Evolutionary conservation across 2,797 vertebrate species (phyloP).

Genomic region (Enteromius unitaeniatus): DNA sequence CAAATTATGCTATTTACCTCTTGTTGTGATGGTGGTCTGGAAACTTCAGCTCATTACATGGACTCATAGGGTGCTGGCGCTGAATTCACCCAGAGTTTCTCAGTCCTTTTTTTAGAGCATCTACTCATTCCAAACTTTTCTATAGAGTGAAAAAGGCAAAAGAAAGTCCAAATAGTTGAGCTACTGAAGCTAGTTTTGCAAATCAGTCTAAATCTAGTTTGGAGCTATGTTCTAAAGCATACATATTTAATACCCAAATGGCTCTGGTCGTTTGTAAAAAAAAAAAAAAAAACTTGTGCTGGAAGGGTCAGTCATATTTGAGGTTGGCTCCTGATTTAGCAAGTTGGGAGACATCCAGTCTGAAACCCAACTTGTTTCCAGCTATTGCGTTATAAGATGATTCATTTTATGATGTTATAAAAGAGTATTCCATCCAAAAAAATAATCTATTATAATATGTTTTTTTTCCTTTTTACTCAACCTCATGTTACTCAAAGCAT

Average conservation of each 20-base stretch:
- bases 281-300: background rate
- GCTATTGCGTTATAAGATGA: background rate
- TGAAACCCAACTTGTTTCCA: background rate
- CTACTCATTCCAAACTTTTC: slow-evolving; percentile 27
- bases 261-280: background rate
- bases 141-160: background rate
- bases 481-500: background rate
- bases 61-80: slow-evolving; percentile 15
- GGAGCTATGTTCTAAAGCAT: slow-evolving; percentile 15
- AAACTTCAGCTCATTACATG: slow-evolving; percentile 31
- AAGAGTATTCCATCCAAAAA: background rate
- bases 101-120: background rate
- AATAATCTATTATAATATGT: background rate
- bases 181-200: slow-evolving; percentile 14
- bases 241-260: slow-evolving; percentile 19
- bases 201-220: slow-evolving; percentile 25
- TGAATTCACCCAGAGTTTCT: slow-evolving; percentile 29
- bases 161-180: slow-evolving; percentile 6
- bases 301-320: slow-evolving; percentile 4
- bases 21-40: slow-evolving; percentile 35
- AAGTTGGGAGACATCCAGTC: slow-evolving; percentile 6
- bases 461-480: background rate
- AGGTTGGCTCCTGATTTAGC: slow-evolving; percentile 2
- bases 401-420: background rate
- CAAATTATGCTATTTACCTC: slow-evolving; percentile 36